A percentile compares a stretch with the other conserved stretches of the same genome.
Evolutionary conservation across 2,888 invertebrate genomes (phyloP).

Genomic region (Mamestra brassicae): DNA sequence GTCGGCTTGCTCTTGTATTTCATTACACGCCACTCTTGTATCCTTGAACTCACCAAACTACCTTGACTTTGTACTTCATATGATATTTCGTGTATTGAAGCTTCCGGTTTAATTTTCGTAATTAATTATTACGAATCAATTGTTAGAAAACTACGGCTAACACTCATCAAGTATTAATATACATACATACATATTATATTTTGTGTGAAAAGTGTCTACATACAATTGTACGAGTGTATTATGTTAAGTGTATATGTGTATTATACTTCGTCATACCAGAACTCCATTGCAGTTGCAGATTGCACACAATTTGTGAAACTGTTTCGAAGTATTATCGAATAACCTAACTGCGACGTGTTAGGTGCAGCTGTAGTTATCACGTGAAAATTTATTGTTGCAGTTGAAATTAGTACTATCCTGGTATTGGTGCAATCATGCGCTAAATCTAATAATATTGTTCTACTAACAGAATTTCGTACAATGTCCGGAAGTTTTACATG

Average conservation of each 20-base stretch:
- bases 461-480: neutral
- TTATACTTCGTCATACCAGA: neutral
- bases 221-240: no score
- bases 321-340: constrained; percentile 26
- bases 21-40: constrained; percentile 34
- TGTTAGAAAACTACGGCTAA: constrained; percentile 6
- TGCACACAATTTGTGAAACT: constrained; percentile 4
- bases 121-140: constrained; percentile 14
- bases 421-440: neutral
- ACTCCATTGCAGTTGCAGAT: neutral
- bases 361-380: neutral
- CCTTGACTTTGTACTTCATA: constrained; percentile 40
- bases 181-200: neutral
- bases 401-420: neutral
- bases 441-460: constrained; percentile 1
- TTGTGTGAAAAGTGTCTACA: neutral
- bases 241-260: neutral
- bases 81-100: constrained; percentile 31
- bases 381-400: constrained; percentile 3
- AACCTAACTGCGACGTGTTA: constrained; percentile 3
- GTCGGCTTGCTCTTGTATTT: constrained; percentile 31
- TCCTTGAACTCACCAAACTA: constrained; percentile 54
- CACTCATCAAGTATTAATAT: constrained; percentile 6
- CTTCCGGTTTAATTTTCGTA: constrained; percentile 27
- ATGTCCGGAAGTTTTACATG: neutral